Evolutionary conservation across 2,113 vertebrate genomes (phyloP), one percentile per base, ranked within the genome.

Genomic region (Antennarius striatus): DNA sequence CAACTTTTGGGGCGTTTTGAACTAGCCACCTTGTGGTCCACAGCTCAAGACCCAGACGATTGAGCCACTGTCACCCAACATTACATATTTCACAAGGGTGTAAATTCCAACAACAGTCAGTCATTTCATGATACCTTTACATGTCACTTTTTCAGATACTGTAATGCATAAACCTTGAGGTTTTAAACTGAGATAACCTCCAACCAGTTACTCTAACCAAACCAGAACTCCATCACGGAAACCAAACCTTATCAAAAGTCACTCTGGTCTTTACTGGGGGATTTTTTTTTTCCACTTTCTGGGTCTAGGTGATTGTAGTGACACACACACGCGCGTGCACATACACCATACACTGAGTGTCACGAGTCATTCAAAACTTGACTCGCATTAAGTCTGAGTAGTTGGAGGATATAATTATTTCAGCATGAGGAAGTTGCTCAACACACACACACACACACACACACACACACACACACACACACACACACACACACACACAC

Each of bases 271-370:
- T 50, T 43, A 17, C 6, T 0, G 3, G 60, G 86, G 86, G 78
- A 64, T n/a, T 75, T 87, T 71, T 65, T 56, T 30, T 12, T 49
- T 4, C 22, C 12, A 46, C 12, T 40, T 53, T 58, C 16, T 66
- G 48, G 17, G 56, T 36, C 32, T 36, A 36, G 32, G 32, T 7
- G 32, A 36, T 36, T 36, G 51, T 81, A 71, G 63, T 61, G 68
- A 78, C 64, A 54, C 17, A 47, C 68, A 58, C 64, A 91, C 88
- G 94, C 93, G 92, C 93, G 94, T 92, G 93, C 94, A 95, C 50
- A 72, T 12, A 64, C n/a, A 22, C 22, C 22, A 22, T 22, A 36
- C 32, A 36, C 32, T 36, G 32, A 36, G 7, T 36, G 32, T 36
- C 22, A 22, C 83, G 83, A 85, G 71, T 88, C 80, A 88, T 74